Evolutionary conservation across 2,113 vertebrate species (phyloP), one percentile per base, ranked within the genome.

Genomic region (Leptobrachium ailaonicum): DNA sequence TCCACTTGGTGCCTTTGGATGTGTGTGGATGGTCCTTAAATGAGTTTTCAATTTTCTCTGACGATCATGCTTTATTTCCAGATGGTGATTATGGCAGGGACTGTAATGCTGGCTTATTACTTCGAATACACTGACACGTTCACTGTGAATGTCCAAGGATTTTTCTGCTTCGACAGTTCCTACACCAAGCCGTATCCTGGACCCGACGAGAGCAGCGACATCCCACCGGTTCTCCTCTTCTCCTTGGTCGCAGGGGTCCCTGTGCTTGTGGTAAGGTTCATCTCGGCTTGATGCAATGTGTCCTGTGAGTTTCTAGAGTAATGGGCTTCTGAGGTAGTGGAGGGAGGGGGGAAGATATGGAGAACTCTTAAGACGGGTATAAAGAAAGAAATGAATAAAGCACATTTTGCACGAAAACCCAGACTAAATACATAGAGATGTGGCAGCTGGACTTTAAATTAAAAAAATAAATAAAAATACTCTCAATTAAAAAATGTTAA

Each of bases 11-110:
- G 84, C 79, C 79, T 83, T 79, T 82, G 50, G 78, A 76, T 84
- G 63, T 78, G 74, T 50, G 47, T 50, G 56, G 70, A 83, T 79
- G 54, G 83, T 87, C 78, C 82, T 78, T 89, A 84, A 86, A 90
- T 92, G 90, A 86, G 86, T 89, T 71, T 74, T 71, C 77, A 84
- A 85, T 85, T 83, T 62, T 86, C 86, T 74, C 86, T 87, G 80
- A 87, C 77, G 88, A 94, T 88, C 94, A 98, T 98, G 96, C 95
- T 98, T 88, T 98, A 98, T 91, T 97, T 98, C 90, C 96, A 98
- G 96, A 92, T 96, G 95, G 96, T 98, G 92, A 97, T 98, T 88
- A 97, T 97, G 96, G 96, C 96, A 88, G 96, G 96, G 90, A 97
- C 96, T 82, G 93, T 98, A 92, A 97, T 98, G 96, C 88, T 98